Evolutionary conservation across 2,797 vertebrate genomes (phyloP).

Genomic region (Syngnathus acus): DNA sequence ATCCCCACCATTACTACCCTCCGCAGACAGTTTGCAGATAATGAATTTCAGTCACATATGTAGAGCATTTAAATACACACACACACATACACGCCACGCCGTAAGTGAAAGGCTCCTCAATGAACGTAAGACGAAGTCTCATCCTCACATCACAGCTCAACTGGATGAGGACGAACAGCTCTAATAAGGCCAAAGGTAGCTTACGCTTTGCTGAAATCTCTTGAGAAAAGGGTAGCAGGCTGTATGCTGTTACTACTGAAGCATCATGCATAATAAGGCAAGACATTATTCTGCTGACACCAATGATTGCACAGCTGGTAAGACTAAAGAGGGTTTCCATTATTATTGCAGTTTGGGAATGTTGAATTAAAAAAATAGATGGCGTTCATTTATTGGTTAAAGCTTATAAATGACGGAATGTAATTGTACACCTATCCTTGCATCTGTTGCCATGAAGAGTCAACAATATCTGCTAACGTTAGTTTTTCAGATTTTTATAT

Average conservation of each 20-base stretch:
- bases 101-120: slow-evolving; percentile 27
- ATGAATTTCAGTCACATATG: slow-evolving; percentile 47
- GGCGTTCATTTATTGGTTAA: neutral
- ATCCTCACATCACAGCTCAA: slow-evolving; percentile 21
- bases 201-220: slow-evolving; percentile 23
- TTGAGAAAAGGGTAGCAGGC: slow-evolving; percentile 14
- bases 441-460: neutral
- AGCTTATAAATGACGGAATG: neutral
- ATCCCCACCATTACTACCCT: slow-evolving; percentile 10
- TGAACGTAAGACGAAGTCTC: slow-evolving; percentile 26
- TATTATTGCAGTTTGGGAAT: neutral
- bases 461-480: neutral
- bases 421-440: neutral
- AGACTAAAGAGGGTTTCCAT: neutral
- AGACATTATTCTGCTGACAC: neutral
- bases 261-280: neutral
- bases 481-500: neutral
- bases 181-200: slow-evolving; percentile 40
- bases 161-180: slow-evolving; percentile 11
- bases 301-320: neutral
- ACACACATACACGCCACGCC: slow-evolving; percentile 24
- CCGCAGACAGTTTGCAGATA: slow-evolving; percentile 49
- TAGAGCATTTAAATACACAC: slow-evolving; percentile 24
- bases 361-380: neutral
- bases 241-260: neutral